Percentiles rank a stretch among this genome's conserved stretches.
Conservation (phyloP, 64 coral and sea anemone genomes). For the Hydrozoanthus tunicans region DNA sequence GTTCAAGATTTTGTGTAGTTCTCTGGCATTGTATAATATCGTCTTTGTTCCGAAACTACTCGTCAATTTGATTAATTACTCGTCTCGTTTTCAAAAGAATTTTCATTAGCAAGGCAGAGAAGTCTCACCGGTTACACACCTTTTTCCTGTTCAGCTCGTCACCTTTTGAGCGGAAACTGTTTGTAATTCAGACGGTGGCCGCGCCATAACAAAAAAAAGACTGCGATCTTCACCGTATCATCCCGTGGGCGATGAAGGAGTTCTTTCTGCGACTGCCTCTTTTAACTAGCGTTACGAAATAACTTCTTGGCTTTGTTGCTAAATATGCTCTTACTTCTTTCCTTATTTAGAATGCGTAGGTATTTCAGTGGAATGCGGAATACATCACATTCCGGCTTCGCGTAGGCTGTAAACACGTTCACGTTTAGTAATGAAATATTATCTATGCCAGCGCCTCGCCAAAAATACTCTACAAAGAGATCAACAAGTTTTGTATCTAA, state of each 20-base stretch:
- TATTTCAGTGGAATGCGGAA: slow-evolving; percentile 25
- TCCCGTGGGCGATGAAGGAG: background rate
- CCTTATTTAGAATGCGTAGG: background rate
- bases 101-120: background rate
- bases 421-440: background rate
- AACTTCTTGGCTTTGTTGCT: background rate
- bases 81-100: background rate
- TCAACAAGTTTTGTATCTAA: no score
- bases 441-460: background rate
- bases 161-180: background rate
- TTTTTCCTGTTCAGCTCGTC: slow-evolving; percentile 15
- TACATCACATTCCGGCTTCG: background rate
- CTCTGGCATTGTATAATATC: background rate
- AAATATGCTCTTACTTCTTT: background rate
- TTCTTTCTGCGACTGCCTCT: background rate
- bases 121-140: background rate
- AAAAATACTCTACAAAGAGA: background rate
- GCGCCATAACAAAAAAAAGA: background rate
- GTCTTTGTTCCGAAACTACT: no score
- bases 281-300: background rate
- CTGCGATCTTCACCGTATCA: background rate
- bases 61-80: no score
- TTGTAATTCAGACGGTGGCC: background rate
- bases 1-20: no score
- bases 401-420: background rate